phyloP scores from a whole-genome alignment of 2,113 vertebrate genomes.

The Scartelaos histophorus region DNA sequence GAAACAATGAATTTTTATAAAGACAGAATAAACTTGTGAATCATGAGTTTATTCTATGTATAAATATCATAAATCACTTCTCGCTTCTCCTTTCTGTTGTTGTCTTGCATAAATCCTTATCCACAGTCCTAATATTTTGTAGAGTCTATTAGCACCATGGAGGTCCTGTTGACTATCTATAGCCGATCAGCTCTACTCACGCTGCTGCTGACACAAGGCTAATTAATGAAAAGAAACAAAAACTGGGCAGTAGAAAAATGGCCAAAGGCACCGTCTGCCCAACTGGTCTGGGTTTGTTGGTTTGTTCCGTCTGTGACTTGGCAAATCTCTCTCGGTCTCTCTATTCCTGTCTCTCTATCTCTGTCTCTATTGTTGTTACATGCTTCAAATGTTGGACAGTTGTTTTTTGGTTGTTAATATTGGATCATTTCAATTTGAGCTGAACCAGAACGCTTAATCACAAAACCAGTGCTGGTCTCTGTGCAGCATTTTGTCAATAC shows the following conservation, averaged over 20 bases:
- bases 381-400: slow-evolving; percentile 2
- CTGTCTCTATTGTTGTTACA: slow-evolving; percentile 6
- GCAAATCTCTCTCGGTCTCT: slow-evolving; percentile 20
- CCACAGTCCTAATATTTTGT: not conserved
- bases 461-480: not conserved
- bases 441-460: not conserved
- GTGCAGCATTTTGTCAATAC: not conserved
- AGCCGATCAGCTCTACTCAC: slow-evolving; percentile 24
- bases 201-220: slow-evolving; percentile 52
- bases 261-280: slow-evolving; percentile 58
- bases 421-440: not conserved
- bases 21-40: no score
- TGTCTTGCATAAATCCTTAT: no score
- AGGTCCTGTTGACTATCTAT: slow-evolving; percentile 23
- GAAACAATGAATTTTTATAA: no score
- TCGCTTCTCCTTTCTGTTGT: no score
- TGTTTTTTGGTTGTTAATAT: not conserved
- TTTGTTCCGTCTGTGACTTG: slow-evolving; percentile 34
- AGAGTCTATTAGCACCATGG: slow-evolving; percentile 21
- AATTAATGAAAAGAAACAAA: slow-evolving; percentile 58
- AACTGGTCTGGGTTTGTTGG: slow-evolving; percentile 52
- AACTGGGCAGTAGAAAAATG: slow-evolving; percentile 47
- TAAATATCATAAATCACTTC: no score
- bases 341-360: not conserved
- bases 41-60: no score